phyloP scores from a whole-genome alignment of 2,113 vertebrate genomes.

The Ptilonorhynchus violaceus region DNA sequence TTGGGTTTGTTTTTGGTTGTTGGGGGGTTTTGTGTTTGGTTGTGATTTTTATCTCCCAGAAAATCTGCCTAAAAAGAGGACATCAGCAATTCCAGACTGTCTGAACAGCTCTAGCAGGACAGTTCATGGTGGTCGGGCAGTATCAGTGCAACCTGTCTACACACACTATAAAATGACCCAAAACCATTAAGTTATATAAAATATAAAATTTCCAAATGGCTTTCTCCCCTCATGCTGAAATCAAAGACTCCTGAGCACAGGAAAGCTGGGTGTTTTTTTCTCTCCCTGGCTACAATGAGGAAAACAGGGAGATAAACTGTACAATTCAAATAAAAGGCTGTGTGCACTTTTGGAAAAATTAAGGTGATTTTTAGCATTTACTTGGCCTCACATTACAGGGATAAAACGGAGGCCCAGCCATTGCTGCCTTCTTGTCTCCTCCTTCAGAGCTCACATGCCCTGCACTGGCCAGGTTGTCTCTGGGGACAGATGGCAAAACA shows the following conservation, averaged over 20 bases:
- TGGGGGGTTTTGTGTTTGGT: background rate
- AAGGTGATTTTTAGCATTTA: background rate
- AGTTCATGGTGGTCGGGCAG: background rate
- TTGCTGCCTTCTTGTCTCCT: background rate
- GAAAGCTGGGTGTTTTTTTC: background rate
- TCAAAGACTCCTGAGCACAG: background rate
- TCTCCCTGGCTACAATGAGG: background rate
- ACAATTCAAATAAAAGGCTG: background rate
- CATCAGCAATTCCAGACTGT: background rate
- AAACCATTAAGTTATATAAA: background rate
- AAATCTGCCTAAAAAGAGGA: background rate
- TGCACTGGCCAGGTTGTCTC: background rate
- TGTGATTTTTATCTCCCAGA: background rate
- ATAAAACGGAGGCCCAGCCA: background rate
- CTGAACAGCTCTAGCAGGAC: background rate
- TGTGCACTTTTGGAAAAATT: background rate
- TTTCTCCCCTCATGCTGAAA: background rate
- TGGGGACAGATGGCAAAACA: constrained; percentile 31
- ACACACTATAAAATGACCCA: background rate
- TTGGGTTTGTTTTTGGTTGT: background rate
- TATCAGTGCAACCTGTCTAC: background rate
- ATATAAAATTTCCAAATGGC: background rate
- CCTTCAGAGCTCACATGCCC: background rate
- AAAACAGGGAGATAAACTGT: background rate
- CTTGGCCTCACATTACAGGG: background rate